Evolutionary conservation across 2,888 invertebrate genomes (phyloP), one percentile per base, ranked within the genome.

Genomic region (Odontomyia ornata): DNA sequence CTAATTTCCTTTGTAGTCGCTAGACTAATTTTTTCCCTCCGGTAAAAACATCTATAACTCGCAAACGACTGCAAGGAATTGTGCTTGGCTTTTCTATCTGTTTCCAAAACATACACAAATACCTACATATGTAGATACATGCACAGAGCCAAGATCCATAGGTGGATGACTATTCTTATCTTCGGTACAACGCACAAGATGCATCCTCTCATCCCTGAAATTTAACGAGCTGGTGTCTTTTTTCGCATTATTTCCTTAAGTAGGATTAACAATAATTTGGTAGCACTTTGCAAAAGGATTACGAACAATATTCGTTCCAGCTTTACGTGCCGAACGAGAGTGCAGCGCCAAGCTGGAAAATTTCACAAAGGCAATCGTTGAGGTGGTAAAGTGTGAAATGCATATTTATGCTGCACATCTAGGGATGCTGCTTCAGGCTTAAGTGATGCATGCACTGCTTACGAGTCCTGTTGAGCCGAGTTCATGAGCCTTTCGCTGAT

Each of bases 1-100:
- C 75, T 76, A 76, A 78, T 75, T 73, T 78, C 77, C 76, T 75
- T 57, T 73, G 73, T 73, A 73, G 73, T 36, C 36, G 73, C 5
- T 36, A 60, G 73, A 57, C 73, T 73, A 73, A 73, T 73, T 73
- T 73, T 73, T 60, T 36, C 56, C 57, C 43, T 52, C 56, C 60
- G 69, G 69, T 69, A 23, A 69, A 69, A 36, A 36, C 36, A 69
- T 69, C 46, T 69, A 9, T 47, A 47, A 47, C 18, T 43, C 65
- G 27, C 18, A 46, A n/a, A 7, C 21, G 15, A 47, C 4, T 46
- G 69, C 18, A 23, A 11, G 25, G 27, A 69, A 47, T 23, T 69
- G 69, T 23, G 46, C 25, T 21, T 11, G 9, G 25, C 23, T 56
- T 56, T 56, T 56, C n/a, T n/a, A n/a, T n/a, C n/a, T n/a, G n/a